A percentile compares a stretch with the other conserved stretches of the same genome.
These are phyloP conservation scores for Turritopsis dohrnii DNA, from an alignment of 30 jellyfish, hydroid and myxozoan genomes.

Conservation along the genomic window DNA sequence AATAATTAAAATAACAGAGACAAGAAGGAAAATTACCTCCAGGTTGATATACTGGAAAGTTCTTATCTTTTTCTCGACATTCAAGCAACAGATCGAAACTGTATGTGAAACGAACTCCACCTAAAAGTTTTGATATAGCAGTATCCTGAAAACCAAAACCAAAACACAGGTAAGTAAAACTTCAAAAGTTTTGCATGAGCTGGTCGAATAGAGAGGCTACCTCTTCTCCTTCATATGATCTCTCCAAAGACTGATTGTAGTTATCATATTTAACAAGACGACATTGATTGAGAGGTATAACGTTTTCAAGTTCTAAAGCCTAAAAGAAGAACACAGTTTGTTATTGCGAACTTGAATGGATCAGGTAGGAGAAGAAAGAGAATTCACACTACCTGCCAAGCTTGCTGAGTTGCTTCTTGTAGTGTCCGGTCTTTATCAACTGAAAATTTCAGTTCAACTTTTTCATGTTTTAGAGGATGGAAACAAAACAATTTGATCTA, in stretches of 20 bases:
- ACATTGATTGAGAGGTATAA: constrained; percentile 50
- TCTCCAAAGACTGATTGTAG: constrained; percentile 43
- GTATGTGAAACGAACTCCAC: constrained; percentile 47
- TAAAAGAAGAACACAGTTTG: constrained; percentile 5
- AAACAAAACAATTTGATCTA: constrained; percentile 61
- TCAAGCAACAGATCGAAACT: constrained; percentile 65
- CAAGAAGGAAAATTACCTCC: constrained; percentile 44
- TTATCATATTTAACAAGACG: constrained; percentile 83
- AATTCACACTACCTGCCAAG: constrained; percentile 60
- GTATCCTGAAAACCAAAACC: constrained; percentile 12
- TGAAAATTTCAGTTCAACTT: constrained; percentile 51
- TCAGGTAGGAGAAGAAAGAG: not conserved
- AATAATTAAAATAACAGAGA: not conserved
- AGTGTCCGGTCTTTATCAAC: constrained; percentile 51
- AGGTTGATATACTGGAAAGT: constrained; percentile 50
- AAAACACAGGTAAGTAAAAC: not conserved
- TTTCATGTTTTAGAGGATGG: constrained; percentile 53
- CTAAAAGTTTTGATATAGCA: constrained; percentile 33
- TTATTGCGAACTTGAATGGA: not conserved
- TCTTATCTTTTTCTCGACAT: constrained; percentile 29
- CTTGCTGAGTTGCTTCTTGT: constrained; percentile 63
- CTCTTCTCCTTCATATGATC: constrained; percentile 79
- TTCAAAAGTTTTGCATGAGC: not conserved
- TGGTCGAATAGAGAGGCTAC: constrained; percentile 11
- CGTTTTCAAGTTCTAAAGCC: constrained; percentile 47